These are phyloP conservation scores for Brachionus paranguensis DNA, from an alignment of 1,140 invertebrate genomes.

Conservation along the genomic window DNA sequence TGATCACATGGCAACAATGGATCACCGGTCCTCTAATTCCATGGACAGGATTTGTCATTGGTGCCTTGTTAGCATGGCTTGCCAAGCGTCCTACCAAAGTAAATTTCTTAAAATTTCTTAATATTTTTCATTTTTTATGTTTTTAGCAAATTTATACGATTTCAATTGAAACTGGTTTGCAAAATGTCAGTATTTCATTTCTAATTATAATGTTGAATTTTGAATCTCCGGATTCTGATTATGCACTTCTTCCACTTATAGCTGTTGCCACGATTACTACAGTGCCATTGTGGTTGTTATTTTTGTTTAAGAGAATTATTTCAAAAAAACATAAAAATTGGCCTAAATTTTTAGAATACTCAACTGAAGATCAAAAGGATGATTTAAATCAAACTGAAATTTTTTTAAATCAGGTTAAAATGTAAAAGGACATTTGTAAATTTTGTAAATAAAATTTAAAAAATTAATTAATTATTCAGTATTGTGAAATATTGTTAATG, in stretches of 20 bases:
- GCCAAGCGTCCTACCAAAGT: conserved; percentile 44
- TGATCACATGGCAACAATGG: conserved; percentile 63
- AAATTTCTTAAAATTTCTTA: neutral
- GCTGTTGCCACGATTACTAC: conserved; percentile 86
- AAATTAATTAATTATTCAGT: neutral
- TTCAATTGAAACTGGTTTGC: conserved; percentile 59
- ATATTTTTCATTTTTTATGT: neutral
- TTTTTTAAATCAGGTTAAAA: neutral
- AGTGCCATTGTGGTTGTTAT: conserved; percentile 63
- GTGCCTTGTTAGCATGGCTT: conserved; percentile 55
- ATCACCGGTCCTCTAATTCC: conserved; percentile 61
- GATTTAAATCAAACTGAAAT: neutral
- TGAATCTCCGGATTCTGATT: conserved; percentile 54
- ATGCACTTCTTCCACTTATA: conserved; percentile 53
- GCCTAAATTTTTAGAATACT: neutral
- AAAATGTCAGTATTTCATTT: conserved; percentile 57
- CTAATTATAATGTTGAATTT: conserved; percentile 55
- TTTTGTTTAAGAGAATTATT: neutral
- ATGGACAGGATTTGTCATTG: conserved; percentile 75
- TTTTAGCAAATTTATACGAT: conserved; percentile 55
- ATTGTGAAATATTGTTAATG: too few species aligned
- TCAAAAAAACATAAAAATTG: neutral
- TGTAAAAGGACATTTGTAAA: neutral
- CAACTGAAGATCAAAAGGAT: neutral
- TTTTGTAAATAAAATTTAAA: neutral